These are phyloP conservation scores for Thumatha senex DNA, from an alignment of 2,888 invertebrate genomes.

Conservation along the genomic window DNA sequence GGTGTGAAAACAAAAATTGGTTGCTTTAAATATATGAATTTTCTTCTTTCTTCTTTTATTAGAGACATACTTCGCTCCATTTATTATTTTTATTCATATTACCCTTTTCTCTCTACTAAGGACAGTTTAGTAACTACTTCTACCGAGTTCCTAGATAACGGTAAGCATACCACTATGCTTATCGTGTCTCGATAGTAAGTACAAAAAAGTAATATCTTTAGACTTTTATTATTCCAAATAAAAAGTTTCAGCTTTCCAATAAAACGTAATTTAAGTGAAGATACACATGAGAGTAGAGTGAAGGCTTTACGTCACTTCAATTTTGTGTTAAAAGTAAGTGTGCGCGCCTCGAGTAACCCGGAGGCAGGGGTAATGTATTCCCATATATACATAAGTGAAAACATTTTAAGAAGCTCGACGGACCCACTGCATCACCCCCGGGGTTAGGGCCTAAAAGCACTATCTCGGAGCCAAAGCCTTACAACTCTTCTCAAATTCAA, in stretches of 20 bases:
- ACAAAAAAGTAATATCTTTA: slow-evolving; percentile 18
- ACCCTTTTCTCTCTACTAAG: too few species aligned
- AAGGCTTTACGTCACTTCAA: slow-evolving; percentile 81
- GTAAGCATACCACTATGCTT: neutral
- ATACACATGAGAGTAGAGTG: slow-evolving; percentile 75
- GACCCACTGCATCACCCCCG: slow-evolving; percentile 81
- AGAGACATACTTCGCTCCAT: too few species aligned
- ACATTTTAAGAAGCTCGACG: slow-evolving; percentile 83
- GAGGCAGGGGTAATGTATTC: slow-evolving; percentile 81
- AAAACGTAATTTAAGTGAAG: slow-evolving; percentile 76
- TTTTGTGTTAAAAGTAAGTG: slow-evolving; percentile 82
- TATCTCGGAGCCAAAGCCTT: slow-evolving; percentile 83
- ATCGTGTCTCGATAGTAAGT: neutral
- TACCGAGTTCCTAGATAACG: too few species aligned
- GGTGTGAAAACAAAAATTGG: too few species aligned
- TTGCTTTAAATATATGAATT: too few species aligned
- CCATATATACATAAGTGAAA: slow-evolving; percentile 83
- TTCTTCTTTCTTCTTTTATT: too few species aligned
- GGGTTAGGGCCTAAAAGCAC: slow-evolving; percentile 84
- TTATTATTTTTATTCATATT: too few species aligned
- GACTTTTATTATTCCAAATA: slow-evolving; percentile 28
- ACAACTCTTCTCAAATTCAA: slow-evolving; percentile 84
- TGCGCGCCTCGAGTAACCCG: slow-evolving; percentile 77
- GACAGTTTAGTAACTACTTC: too few species aligned
- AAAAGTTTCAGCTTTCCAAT: slow-evolving; percentile 70